phyloP scores from a whole-genome alignment of 2,797 vertebrate species.

The Pseudomugil gertrudae region DNA sequence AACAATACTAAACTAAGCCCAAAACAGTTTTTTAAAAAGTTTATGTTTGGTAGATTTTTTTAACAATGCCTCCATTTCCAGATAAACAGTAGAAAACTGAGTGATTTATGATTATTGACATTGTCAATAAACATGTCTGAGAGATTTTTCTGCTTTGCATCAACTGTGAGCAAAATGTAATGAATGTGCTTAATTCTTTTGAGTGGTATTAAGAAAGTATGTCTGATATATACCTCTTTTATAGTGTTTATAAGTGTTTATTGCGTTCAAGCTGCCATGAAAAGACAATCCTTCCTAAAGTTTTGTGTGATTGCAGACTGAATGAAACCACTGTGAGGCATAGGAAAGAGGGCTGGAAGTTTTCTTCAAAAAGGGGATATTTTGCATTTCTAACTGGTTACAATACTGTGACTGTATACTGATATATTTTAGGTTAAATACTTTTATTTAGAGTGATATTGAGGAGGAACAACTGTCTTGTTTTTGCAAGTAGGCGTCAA shows the following conservation, averaged over 20 bases:
- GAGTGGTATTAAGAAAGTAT: neutral
- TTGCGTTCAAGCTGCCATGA: neutral
- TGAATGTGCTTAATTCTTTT: neutral
- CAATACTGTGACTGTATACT: neutral
- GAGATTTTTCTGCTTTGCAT: neutral
- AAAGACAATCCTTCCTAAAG: neutral
- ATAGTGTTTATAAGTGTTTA: neutral
- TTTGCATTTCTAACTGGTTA: neutral
- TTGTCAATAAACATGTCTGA: neutral
- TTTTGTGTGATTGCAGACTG: neutral
- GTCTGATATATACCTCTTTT: neutral
- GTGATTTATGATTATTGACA: neutral
- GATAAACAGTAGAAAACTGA: neutral
- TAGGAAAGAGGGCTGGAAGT: too few relatives aligned
- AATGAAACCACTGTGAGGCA: neutral
- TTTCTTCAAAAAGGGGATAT: too few relatives aligned
- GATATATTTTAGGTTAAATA: neutral
- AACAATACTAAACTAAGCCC: neutral
- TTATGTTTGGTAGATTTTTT: too few relatives aligned
- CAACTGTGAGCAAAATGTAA: neutral
- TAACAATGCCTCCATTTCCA: too few relatives aligned
- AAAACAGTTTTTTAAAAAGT: neutral
- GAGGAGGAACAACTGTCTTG: neutral
- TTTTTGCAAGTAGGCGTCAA: neutral
- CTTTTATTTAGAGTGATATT: neutral